phyloP scores from a whole-genome alignment of 2,797 vertebrate genomes.

The Kryptolebias ocellatus region DNA sequence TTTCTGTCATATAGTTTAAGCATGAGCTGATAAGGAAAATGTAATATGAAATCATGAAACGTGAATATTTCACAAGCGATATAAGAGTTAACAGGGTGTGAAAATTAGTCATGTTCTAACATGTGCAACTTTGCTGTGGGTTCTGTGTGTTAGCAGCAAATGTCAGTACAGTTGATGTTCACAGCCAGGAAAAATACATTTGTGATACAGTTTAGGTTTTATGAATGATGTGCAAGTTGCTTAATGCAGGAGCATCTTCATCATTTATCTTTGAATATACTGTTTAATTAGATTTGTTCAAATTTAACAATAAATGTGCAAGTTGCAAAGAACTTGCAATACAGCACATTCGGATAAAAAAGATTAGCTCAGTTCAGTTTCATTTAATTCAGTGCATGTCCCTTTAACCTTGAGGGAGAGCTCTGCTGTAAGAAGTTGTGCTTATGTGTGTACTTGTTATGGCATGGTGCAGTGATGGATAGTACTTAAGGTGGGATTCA shows the following conservation, averaged over 20 bases:
- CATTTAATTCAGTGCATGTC: conserved; percentile 18
- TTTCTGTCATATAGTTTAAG: conserved; percentile 1
- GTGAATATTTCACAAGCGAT: conserved; percentile 23
- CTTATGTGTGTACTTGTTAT: conserved; percentile 41
- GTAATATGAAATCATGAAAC: conserved; percentile 13
- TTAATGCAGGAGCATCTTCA: conserved; percentile 3
- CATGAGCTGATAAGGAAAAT: conserved; percentile 2
- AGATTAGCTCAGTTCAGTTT: conserved; percentile 2
- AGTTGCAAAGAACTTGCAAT: not conserved
- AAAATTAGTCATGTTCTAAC: conserved; percentile 34
- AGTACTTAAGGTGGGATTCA: conserved; percentile 25
- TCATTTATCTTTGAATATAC: not conserved
- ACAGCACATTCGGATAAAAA: not conserved
- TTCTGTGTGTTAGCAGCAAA: conserved; percentile 17
- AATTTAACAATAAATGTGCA: not conserved
- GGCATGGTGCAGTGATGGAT: conserved; percentile 13
- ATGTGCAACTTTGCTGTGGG: conserved; percentile 17
- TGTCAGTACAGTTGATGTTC: not conserved
- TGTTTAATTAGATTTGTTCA: not conserved
- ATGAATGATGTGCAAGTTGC: not conserved
- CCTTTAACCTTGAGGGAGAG: conserved; percentile 12
- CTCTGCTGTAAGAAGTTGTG: conserved; percentile 23
- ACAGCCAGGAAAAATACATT: not conserved
- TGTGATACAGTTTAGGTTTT: conserved; percentile 4
- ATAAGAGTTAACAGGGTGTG: conserved; percentile 17